A percentile compares a stretch with the other conserved stretches of the same genome.
Conservation (phyloP, 2,888 invertebrate genomes). For the Morpho deidamia region DNA sequence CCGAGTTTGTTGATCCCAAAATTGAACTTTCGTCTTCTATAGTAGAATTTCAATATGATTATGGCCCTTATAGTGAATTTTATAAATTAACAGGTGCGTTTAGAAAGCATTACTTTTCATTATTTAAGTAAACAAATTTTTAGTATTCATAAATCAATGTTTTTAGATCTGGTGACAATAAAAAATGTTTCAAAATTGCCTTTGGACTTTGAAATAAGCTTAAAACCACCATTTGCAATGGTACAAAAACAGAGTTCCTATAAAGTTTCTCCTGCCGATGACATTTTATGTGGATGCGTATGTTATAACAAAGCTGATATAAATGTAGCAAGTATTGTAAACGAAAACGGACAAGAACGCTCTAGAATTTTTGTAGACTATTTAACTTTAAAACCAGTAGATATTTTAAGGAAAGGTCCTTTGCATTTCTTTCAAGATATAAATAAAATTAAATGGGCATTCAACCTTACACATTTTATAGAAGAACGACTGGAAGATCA, state of each 20-base stretch:
- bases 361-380: conserved; percentile 55
- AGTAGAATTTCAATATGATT: conserved; percentile 71
- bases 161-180: conserved; percentile 73
- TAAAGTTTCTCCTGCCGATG: conserved; percentile 50
- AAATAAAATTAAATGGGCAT: conserved; percentile 64
- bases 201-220: conserved; percentile 61
- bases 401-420: conserved; percentile 45
- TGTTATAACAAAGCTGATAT: conserved; percentile 54
- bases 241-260: conserved; percentile 56
- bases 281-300: conserved; percentile 57
- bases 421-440: conserved; percentile 66
- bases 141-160: background rate
- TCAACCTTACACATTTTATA: conserved; percentile 51
- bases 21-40: conserved; percentile 67
- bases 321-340: conserved; percentile 44
- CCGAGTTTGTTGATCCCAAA: conserved; percentile 79
- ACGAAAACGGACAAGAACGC: conserved; percentile 39
- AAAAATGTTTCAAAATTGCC: conserved; percentile 75
- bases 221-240: conserved; percentile 72
- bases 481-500: conserved; percentile 62
- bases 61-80: conserved; percentile 59
- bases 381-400: conserved; percentile 54
- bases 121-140: background rate
- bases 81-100: conserved; percentile 64
- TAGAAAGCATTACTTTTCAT: background rate